Conservation (phyloP, 2,797 vertebrate species). For the Falco peregrinus region DNA sequence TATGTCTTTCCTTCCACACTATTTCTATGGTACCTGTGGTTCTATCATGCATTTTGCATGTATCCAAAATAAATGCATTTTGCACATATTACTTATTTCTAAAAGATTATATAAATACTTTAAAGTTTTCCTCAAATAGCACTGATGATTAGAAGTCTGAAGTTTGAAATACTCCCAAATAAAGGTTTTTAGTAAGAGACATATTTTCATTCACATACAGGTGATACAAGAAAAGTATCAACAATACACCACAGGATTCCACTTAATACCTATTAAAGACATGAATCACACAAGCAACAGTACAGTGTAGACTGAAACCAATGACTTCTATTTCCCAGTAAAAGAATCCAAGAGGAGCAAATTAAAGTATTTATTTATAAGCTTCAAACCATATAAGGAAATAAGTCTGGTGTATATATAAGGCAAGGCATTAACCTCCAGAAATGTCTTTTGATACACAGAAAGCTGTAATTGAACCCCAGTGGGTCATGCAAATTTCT, state of each 20-base stretch:
- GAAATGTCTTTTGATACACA: neutral
- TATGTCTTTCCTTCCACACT: neutral
- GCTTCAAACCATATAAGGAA: neutral
- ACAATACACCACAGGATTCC: neutral
- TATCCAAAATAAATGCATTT: neutral
- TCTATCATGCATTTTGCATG: neutral
- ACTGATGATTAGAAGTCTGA: neutral
- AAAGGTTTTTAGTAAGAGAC: neutral
- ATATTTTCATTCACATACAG: neutral
- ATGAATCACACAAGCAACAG: neutral
- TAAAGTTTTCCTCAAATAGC: neutral
- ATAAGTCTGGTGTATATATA: neutral
- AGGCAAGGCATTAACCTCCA: neutral
- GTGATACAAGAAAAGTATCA: neutral
- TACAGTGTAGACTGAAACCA: neutral
- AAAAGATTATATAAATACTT: neutral
- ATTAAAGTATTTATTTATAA: neutral
- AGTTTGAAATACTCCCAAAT: neutral
- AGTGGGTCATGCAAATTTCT: neutral
- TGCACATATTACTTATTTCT: neutral
- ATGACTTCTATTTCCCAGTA: neutral
- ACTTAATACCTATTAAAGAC: neutral
- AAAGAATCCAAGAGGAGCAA: neutral
- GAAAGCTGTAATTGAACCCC: neutral
- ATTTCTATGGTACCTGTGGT: neutral